phyloP scores from a whole-genome alignment of 2,888 invertebrate genomes.

The Diploptera punctata region DNA sequence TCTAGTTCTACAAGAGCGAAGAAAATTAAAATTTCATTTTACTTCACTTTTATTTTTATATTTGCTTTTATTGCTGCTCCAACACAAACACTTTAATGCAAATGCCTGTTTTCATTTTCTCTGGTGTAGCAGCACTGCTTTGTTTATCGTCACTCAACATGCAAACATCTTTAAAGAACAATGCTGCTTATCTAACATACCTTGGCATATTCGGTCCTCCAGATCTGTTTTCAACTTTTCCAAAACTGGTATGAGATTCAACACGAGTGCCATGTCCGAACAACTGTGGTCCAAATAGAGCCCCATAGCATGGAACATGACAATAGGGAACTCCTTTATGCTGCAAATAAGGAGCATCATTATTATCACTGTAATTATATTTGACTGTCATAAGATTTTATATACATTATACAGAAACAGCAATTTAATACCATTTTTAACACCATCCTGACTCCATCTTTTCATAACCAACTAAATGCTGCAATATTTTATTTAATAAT shows the following conservation, averaged over 20 bases:
- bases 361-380: not conserved
- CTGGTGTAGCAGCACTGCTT: too few species aligned
- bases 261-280: constrained; percentile 85
- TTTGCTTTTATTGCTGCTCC: too few species aligned
- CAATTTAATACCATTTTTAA: too few species aligned
- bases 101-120: too few species aligned
- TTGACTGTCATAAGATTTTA: not conserved
- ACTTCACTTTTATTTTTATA: too few species aligned
- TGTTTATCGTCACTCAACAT: not conserved
- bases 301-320: constrained; percentile 84
- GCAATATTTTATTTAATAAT: too few species aligned
- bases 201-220: constrained; percentile 57
- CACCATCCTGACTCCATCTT: too few species aligned
- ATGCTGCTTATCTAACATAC: too few species aligned
- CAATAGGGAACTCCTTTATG: constrained; percentile 87
- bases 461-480: too few species aligned
- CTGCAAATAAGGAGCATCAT: constrained; percentile 52
- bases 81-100: too few species aligned
- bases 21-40: too few species aligned
- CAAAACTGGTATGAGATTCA: constrained; percentile 82
- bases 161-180: not conserved
- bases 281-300: constrained; percentile 80
- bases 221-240: constrained; percentile 63
- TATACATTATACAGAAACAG: not conserved
- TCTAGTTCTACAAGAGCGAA: too few species aligned